Base-by-base conservation (phyloP, 2,888 invertebrate species). In the Stenodema calcarata region DNA sequence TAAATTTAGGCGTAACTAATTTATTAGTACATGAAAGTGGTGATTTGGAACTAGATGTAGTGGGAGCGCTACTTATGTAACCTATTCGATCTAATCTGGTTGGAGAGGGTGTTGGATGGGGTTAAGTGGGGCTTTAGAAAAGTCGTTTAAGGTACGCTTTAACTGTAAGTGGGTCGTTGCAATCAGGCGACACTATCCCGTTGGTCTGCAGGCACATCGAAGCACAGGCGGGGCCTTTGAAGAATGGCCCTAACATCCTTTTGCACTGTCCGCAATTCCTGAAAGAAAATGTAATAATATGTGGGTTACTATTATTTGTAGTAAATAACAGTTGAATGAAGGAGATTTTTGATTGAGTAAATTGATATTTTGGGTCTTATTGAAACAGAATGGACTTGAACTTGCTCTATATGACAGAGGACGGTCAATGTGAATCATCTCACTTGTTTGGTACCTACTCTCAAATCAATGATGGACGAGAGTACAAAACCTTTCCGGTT, bases 191-290 rank as follows among this genome's bases (percentile, higher is more conserved):
- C 84, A 90, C 50, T 92, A 90, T 81, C 11, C 89, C 89, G 78
- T 88, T 85, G 62, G 88, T 87, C 54, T 80, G 95, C 89, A 96
- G 93, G 91, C 97, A 97, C 89, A 95, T 94, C 89, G 96, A 95
- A 0, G 96, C 97, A 91, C 97, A 97, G 0, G 95, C 93, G 75
- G 96, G 95, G 0, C 96, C 96, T 90, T 96, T 95, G 92, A 97
- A 97, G 92, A 95, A 96, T 0, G 94, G 94, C 0, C 96, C 96
- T 88, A 95, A 95, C 95, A 96, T 96, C 91, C 95, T 95, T 91
- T 96, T 96, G 91, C 97, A 97, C 90, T 96, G 96, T 0, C 96
- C 96, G 90, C 97, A 97, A 91, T 97, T 97, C 90, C 89, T 89
- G 87, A 12, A 83, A 87, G 70, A 73, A 41, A 30, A 75, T 18